Evolutionary conservation across 2,113 vertebrate species (phyloP).

Genomic region (Spizaetus ornatus): DNA sequence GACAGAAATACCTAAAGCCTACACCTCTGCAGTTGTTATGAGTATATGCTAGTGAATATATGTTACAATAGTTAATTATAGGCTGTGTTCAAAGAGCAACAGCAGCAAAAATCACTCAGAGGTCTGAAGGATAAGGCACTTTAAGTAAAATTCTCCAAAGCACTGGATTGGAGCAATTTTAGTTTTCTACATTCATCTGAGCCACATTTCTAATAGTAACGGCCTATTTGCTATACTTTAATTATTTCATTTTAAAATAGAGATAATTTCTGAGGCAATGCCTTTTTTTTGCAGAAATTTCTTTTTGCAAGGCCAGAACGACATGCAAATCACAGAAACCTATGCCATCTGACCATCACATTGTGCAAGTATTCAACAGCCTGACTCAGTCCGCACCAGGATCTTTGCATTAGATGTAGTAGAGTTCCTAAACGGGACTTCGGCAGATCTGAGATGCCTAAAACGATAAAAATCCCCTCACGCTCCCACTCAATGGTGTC

Average conservation of each 20-base stretch:
- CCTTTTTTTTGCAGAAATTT: not conserved
- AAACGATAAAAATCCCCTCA: not conserved
- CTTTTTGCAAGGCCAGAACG: not conserved
- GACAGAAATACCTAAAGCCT: not conserved
- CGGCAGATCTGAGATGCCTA: not conserved
- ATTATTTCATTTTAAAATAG: not conserved
- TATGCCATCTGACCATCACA: not conserved
- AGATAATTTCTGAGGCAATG: not conserved
- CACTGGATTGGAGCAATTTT: not conserved
- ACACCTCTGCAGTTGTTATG: not conserved
- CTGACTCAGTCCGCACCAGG: not conserved
- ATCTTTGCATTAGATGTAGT: not conserved
- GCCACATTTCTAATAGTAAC: not conserved
- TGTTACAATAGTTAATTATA: not conserved
- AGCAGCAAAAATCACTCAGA: not conserved
- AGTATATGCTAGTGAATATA: not conserved
- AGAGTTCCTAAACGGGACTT: not conserved
- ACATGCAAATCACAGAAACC: not conserved
- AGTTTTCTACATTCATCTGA: not conserved
- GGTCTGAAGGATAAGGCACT: not conserved
- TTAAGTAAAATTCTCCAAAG: not conserved
- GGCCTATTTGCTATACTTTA: not conserved
- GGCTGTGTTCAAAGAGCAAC: not conserved
- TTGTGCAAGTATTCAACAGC: not conserved
- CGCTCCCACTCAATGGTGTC: not conserved